Base-by-base conservation (phyloP, 2,797 vertebrate species). In the Lophotriccus pileatus region DNA sequence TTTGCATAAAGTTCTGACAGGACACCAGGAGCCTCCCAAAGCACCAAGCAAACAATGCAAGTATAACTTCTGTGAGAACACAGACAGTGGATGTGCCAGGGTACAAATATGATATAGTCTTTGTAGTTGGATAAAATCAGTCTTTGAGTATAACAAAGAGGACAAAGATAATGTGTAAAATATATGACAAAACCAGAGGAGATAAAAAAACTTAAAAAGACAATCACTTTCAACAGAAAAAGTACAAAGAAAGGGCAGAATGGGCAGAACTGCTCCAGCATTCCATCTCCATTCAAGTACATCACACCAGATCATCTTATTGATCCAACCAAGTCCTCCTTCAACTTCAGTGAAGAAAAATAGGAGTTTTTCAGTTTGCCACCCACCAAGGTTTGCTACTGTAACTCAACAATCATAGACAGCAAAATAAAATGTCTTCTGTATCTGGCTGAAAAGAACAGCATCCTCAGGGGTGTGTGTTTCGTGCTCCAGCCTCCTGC, bases 391-490 rank as follows among this genome's bases (percentile, higher is more conserved):
- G 59, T 78, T 72, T 83, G 18, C 59, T 74, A 73, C 49, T 10
- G 4, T 69, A 83, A 67, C 37, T 81, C 62, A 32, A 20, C 12
- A 59, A 55, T 6, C 7, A 25, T 3, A 30, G 20, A 25, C 4
- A 60, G 17, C 36, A 55, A 79, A 62, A 37, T 55, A 46, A 74
- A 46, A 46, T 24, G 9, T 17, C 43, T 59, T 47, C 34, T 47
- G 9, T 37, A 27, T 68, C 27, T 16, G 34, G 19, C 18, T 70
- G 53, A 49, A 85, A 67, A 70, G n/a, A 74, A 63, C 10, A 80
- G 16, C 3, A 9, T 21, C 13, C 10, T 9, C 14, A 73, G 7
- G 12, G 24, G 28, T 50, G 4, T 0, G 0, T 13, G 44, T 34
- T 58, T 86, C 62, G 59, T 66, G 60, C n/a, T 82, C n/a, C 67